Base-by-base conservation (phyloP, 1,140 invertebrate species). In the Drosophila dunni region DNA sequence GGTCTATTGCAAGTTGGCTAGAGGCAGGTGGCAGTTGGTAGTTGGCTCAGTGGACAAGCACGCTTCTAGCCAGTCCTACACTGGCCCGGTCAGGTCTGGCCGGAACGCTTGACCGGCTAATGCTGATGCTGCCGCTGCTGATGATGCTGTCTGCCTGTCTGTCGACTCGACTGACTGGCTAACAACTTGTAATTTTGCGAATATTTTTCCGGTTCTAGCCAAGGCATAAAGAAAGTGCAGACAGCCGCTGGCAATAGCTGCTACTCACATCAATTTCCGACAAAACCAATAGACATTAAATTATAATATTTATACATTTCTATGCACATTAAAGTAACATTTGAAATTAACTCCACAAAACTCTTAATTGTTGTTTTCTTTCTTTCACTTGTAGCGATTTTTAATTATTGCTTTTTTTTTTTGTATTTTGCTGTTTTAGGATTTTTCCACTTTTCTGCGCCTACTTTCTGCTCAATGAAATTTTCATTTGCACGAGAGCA, bases 401-500 rank as follows among this genome's bases (percentile, higher is more conserved):
- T 77, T 8, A 82, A 82, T 70, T 76, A 71, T 74, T 20, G 2
- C 2, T 20, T 20, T 20, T 20, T 20, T 20, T 70, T 81, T 54
- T 80, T 63, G 67, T 46, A 65, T 70, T 74, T 76, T 58, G 54
- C n/a, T 62, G 56, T 78, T 85, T 83, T 84, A 69, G 77, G 76
- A 71, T 84, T 84, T 50, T 85, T 81, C 71, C 83, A 82, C 83
- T 86, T 86, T 81, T 83, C 77, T 81, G 81, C 67, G 79, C 70
- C 69, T 69, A 89, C 77, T 88, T 89, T 89, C 84, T 75, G 84
- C 80, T 88, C 84, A 89, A 88, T 88, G 84, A 89, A 79, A 88
- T 84, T 88, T 88, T 88, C 84, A 88, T 88, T 84, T 88, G 84
- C 84, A 88, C 84, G 84, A 88, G 84, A 89, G 84, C 84, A 88